Percentiles rank a stretch among this genome's conserved stretches.
These are phyloP conservation scores for Mesorhabditis sp. DNA, from an alignment of 2,888 invertebrate genomes.

Conservation along the genomic window DNA sequence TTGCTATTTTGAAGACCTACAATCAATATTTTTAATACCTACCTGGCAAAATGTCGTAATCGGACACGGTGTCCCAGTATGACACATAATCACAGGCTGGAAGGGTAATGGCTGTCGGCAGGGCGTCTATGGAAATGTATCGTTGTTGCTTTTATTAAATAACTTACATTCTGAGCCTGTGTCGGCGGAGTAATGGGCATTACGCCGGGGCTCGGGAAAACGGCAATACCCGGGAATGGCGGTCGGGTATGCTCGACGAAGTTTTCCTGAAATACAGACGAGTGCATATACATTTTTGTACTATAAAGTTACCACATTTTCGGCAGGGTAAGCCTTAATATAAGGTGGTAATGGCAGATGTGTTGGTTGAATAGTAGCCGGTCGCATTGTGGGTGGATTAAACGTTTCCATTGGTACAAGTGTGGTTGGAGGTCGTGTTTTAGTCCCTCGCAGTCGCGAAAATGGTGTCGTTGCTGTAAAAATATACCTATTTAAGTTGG, in stretches of 20 bases:
- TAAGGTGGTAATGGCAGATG: not conserved
- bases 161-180: not conserved
- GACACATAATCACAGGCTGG: constrained; percentile 30
- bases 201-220: not conserved
- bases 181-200: not conserved
- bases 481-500: not conserved
- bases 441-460: not conserved
- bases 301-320: not conserved
- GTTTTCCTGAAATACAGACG: not conserved
- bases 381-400: not conserved
- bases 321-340: not conserved
- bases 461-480: not conserved
- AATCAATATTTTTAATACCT: not conserved
- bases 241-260: not conserved
- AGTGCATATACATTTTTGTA: no score
- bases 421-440: not conserved
- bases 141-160: not conserved
- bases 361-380: not conserved
- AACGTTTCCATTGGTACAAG: not conserved
- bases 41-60: constrained; percentile 32
- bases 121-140: not conserved
- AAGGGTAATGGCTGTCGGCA: constrained; percentile 1
- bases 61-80: constrained; percentile 26
- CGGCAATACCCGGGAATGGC: not conserved
- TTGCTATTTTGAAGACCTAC: no score